Evolutionary conservation across 2,888 invertebrate genomes (phyloP).

Genomic region (Lingula anatina): DNA sequence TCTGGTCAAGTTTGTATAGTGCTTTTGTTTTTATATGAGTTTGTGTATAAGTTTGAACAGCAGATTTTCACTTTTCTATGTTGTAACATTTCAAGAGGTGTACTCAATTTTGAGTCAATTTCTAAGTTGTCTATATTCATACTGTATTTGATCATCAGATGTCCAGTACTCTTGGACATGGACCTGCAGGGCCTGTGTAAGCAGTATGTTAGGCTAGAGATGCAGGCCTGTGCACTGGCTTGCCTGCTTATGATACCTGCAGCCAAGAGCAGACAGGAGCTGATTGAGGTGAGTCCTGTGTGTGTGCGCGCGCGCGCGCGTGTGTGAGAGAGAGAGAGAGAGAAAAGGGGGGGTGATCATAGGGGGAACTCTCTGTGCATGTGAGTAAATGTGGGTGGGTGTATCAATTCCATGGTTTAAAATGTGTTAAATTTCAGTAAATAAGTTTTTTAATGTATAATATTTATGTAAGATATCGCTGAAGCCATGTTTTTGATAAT

Average conservation of each 20-base stretch:
- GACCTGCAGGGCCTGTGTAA: slow-evolving; percentile 17
- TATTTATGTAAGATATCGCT: too few relatives aligned
- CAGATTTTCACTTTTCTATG: background rate
- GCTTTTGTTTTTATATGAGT: slow-evolving; percentile 5
- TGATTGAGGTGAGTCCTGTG: background rate
- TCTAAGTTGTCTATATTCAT: background rate
- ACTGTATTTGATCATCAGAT: slow-evolving; percentile 16
- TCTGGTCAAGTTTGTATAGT: too few relatives aligned
- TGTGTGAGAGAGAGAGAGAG: too few relatives aligned
- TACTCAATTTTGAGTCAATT: background rate
- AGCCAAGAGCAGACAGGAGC: background rate
- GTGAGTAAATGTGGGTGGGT: too few relatives aligned
- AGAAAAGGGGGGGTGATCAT: too few relatives aligned
- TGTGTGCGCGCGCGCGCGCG: too few relatives aligned
- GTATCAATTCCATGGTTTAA: too few relatives aligned
- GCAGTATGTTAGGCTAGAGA: slow-evolving; percentile 21
- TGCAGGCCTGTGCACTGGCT: slow-evolving; percentile 22
- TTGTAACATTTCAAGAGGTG: too few relatives aligned
- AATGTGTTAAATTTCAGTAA: too few relatives aligned
- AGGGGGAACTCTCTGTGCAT: too few relatives aligned
- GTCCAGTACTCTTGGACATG: slow-evolving; percentile 26
- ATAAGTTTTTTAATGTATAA: too few relatives aligned
- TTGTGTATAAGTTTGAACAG: background rate
- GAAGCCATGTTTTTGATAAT: too few relatives aligned
- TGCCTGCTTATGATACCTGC: background rate